Conservation (phyloP, 2,888 invertebrate species). For the Dromius quadrimaculatus region DNA sequence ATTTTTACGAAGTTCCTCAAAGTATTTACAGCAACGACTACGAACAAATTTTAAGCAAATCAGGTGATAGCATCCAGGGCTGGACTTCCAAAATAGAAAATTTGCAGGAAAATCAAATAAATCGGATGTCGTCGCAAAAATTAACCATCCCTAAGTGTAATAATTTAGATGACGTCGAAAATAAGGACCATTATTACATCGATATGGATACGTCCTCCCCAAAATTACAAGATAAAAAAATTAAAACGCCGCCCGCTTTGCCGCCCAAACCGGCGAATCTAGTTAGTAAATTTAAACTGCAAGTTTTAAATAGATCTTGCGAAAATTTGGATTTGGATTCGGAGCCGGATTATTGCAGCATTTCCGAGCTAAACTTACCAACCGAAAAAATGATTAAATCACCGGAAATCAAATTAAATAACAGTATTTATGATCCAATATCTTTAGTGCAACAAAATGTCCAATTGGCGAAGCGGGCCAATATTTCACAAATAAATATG, state of each 20-base stretch:
- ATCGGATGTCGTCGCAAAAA: slow-evolving; percentile 69
- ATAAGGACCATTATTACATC: slow-evolving; percentile 73
- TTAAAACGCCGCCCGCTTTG: slow-evolving; percentile 78
- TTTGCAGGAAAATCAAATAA: slow-evolving; percentile 57
- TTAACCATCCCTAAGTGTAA: slow-evolving; percentile 70
- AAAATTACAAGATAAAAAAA: slow-evolving; percentile 58
- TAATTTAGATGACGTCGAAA: slow-evolving; percentile 69
- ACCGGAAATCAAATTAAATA: slow-evolving; percentile 63
- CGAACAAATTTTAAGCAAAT: slow-evolving; percentile 74
- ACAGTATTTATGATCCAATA: slow-evolving; percentile 65
- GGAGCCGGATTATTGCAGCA: slow-evolving; percentile 83
- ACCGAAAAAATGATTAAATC: slow-evolving; percentile 55
- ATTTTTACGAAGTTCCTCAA: slow-evolving; percentile 76
- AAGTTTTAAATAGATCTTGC: slow-evolving; percentile 61
- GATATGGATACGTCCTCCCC: slow-evolving; percentile 69
- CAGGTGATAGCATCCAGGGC: slow-evolving; percentile 61
- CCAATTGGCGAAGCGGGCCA: slow-evolving; percentile 56
- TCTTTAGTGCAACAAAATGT: slow-evolving; percentile 61
- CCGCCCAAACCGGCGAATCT: slow-evolving; percentile 84
- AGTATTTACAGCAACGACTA: slow-evolving; percentile 83
- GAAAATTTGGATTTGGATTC: slow-evolving; percentile 60
- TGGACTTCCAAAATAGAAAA: slow-evolving; percentile 54
- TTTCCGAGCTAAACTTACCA: slow-evolving; percentile 76
- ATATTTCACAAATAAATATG: slow-evolving; percentile 57
- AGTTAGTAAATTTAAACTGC: slow-evolving; percentile 75